Evolutionary conservation across 2,113 vertebrate genomes (phyloP).

Genomic region (Esox niger): DNA sequence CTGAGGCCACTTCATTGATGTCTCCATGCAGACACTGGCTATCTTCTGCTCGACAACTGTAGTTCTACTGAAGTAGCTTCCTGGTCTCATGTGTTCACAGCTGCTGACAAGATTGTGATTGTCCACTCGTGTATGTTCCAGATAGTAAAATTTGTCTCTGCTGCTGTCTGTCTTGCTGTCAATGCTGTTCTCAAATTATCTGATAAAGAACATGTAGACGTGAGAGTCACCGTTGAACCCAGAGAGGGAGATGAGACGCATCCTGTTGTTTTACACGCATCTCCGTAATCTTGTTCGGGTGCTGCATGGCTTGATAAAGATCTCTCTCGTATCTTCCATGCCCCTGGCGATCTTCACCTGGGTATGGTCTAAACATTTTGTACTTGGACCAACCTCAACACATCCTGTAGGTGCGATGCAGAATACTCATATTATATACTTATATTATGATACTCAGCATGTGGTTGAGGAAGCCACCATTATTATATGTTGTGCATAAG

Average conservation of each 20-base stretch:
- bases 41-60: conserved; percentile 14
- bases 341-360: background rate
- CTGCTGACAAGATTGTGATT: conserved; percentile 23
- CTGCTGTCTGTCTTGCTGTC: conserved; percentile 7
- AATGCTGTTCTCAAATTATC: conserved; percentile 14
- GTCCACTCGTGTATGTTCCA: conserved; percentile 28
- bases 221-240: conserved; percentile 21
- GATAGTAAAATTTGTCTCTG: conserved; percentile 17
- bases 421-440: too few relatives aligned
- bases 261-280: conserved; percentile 7
- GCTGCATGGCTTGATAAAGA: conserved; percentile 6
- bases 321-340: background rate
- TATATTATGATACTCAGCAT: too few relatives aligned
- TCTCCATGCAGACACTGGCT: conserved; percentile 15
- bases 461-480: too few relatives aligned
- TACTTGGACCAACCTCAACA: background rate
- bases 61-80: conserved; percentile 12
- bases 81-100: conserved; percentile 17
- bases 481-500: too few relatives aligned
- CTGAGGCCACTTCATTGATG: conserved; percentile 11
- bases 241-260: background rate
- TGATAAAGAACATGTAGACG: conserved; percentile 11
- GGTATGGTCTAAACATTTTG: background rate
- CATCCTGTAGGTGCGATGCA: too few relatives aligned
- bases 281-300: conserved; percentile 13